Base-by-base conservation (phyloP, 2,113 vertebrate genomes). In the Narcine bancroftii region DNA sequence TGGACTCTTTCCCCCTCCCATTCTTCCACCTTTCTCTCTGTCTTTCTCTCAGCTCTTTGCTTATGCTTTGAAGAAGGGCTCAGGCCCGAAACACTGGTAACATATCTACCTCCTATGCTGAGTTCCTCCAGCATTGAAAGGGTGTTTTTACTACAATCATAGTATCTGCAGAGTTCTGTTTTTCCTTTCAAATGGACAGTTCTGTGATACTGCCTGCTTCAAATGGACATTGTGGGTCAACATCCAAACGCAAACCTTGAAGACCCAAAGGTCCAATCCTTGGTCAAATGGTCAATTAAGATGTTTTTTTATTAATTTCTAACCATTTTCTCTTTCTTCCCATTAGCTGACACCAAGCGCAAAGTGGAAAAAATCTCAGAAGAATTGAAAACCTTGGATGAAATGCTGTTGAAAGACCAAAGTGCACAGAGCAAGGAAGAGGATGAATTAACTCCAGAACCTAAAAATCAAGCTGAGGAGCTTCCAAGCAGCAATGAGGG, bases 331-430 rank as follows among this genome's bases (percentile, higher is more conserved):
- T 36, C 56, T 39, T 60, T 17, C 9, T 53, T 6, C 50, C 17
- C 93, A 66, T 92, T 93, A 96, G 96, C 96, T 71, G 98, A 98
- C 94, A 98, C 98, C 63, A 98, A 98, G 94, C 94, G 97, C 60
- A 96, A 96, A 94, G 97, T 98, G 92, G 97, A 97, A 93, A 96
- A 97, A 94, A 96, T 97, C 93, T 96, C 96, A 0, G 97, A 98
- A 94, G 97, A 98, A 93, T 95, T 97, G 29, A 96, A 95, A 93
- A 97, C 93, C 4, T 94, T 96, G 39, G 97, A 97, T 94, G 95
- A 97, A 94, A 96, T 97, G 93, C 92, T 97, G 93, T 94, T 96
- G 89, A 95, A 94, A 92, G 95, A 96, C 69, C 95, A 96, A 93
- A 93, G 69, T 26, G 56, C 19, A 21, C 66, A 73, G 71, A n/a